Evolutionary conservation across 2,797 vertebrate species (phyloP).

Genomic region (Falco concolor): DNA sequence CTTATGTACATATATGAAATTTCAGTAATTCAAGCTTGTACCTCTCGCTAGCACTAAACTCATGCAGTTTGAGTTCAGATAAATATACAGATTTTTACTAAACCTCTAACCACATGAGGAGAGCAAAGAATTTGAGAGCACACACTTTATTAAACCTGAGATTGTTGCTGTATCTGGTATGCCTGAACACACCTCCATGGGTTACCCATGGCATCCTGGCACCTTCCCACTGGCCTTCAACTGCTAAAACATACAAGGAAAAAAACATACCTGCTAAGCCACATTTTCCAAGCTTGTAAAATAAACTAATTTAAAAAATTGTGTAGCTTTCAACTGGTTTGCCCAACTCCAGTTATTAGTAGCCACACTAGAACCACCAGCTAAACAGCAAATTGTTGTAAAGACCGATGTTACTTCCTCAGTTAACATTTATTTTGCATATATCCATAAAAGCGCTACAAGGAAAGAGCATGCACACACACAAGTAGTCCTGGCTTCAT

Average conservation of each 20-base stretch:
- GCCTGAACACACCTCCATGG: neutral
- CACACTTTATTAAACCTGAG: neutral
- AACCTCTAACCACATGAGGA: neutral
- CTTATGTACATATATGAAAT: neutral
- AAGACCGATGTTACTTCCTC: neutral
- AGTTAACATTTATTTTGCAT: conserved; percentile 19
- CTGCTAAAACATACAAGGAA: neutral
- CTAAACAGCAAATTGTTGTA: neutral
- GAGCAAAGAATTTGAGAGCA: neutral
- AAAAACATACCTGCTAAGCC: neutral
- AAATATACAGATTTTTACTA: neutral
- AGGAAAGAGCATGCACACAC: neutral
- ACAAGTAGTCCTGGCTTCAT: neutral
- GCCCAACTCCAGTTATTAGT: neutral
- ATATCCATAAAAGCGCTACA: neutral
- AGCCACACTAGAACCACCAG: neutral
- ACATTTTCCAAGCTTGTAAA: neutral
- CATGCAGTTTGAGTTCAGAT: neutral
- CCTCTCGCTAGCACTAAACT: neutral
- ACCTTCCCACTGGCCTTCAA: neutral
- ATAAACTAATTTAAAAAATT: neutral
- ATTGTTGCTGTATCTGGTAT: neutral
- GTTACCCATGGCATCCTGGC: neutral
- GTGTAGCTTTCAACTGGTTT: neutral
- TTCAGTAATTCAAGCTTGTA: neutral